Evolutionary conservation across 1,140 invertebrate genomes (phyloP), one percentile per base, ranked within the genome.

Genomic region (Drosophila pectinifera): DNA sequence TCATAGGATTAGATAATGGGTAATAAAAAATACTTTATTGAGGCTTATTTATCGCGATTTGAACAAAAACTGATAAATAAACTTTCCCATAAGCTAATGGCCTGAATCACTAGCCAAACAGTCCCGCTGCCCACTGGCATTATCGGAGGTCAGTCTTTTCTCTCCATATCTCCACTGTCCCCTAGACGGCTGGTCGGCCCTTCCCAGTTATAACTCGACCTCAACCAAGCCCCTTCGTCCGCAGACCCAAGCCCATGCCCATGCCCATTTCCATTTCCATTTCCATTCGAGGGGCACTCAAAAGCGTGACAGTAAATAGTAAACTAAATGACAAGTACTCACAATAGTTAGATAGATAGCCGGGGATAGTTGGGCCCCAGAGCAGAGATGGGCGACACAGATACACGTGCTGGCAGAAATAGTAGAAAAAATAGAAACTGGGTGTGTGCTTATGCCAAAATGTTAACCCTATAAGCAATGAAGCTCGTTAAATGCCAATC

Each of bases 271-370:
- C n/a, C n/a, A 16, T 41, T 58, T 16, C 42, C 59, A 68, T 64
- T 68, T 51, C 64, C 64, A 65, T 65, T 82, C 70, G 76, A 84
- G 79, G 82, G 68, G 70, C 83, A 88, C 79, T 86, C 73, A 69
- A 77, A 82, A 86, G 84, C 83, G 83, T 86, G 83, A 86, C 83
- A 88, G 83, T 86, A 86, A 86, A 86, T 88, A 86, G 83, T 86
- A 83, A 83, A 77, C 84, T 88, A 89, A 86, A 86, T 86, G 83
- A 86, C 83, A 86, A 86, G 79, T 86, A 89, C 83, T 86, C 74
- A 78, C 74, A 78, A 78, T 78, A 86, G 56, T 79, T 83, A 63
- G 78, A 88, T 88, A 88, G 70, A 81, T 85, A 82, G 79, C 61
- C 74, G 42, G 65, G 51, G 53, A 78, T 80, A 80, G 68, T 56